These are phyloP conservation scores for Dascyllus trimaculatus DNA, from an alignment of 2,113 vertebrate genomes.

Conservation along the genomic window DNA sequence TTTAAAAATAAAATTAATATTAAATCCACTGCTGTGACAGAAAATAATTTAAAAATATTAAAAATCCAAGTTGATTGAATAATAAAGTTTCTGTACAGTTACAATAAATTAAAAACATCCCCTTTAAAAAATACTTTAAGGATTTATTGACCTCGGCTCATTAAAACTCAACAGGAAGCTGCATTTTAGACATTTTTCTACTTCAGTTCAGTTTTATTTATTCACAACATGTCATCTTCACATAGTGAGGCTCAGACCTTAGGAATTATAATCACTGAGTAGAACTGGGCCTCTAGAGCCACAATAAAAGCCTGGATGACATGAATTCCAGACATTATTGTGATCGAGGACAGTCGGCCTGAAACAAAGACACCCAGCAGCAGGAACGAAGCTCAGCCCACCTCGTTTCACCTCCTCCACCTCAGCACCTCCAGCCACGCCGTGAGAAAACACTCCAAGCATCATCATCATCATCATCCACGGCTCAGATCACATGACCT, in stretches of 20 bases:
- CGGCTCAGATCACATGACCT: conserved; percentile 28
- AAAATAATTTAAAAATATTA: too few species aligned
- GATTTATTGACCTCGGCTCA: neutral
- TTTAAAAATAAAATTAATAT: neutral
- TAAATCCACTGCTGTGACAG: too few species aligned
- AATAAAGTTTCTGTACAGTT: neutral
- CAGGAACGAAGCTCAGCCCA: neutral
- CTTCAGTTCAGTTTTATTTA: too few species aligned
- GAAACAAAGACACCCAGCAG: conserved; percentile 31
- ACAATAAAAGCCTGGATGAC: neutral
- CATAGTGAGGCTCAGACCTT: neutral
- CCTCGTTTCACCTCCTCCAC: conserved; percentile 11
- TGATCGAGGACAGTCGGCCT: conserved; percentile 39
- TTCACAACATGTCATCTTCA: too few species aligned
- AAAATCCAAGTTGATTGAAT: too few species aligned
- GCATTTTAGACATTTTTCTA: too few species aligned
- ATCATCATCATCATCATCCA: too few species aligned
- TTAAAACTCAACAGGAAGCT: neutral
- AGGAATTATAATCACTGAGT: too few species aligned
- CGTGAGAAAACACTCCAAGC: conserved; percentile 11
- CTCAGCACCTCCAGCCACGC: conserved; percentile 19
- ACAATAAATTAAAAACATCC: neutral
- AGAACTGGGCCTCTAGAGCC: neutral
- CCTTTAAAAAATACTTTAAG: neutral
- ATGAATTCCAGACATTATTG: conserved; percentile 49